phyloP scores from a whole-genome alignment of 2,888 invertebrate species.

The Nematopogon swammerdamellus region DNA sequence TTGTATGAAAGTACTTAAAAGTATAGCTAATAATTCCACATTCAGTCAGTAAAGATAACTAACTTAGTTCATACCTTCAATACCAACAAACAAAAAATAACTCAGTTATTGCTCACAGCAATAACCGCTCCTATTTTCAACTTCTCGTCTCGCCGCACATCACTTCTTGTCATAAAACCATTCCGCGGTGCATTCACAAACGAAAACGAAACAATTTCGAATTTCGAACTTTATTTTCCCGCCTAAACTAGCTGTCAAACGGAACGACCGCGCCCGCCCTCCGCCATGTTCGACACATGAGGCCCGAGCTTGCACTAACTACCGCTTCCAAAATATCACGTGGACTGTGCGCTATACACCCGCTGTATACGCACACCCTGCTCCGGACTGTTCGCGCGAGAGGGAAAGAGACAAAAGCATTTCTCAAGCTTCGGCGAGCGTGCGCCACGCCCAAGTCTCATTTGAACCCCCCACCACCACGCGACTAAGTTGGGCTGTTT shows the following conservation, averaged over 20 bases:
- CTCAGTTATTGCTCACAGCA: constrained; percentile 48
- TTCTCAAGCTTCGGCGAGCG: constrained; percentile 25
- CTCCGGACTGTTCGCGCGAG: constrained; percentile 11
- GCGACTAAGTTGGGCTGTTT: constrained; percentile 51
- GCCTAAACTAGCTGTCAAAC: neutral
- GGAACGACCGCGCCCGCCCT: neutral
- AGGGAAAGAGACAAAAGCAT: constrained; percentile 30
- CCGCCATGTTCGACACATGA: neutral
- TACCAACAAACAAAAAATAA: constrained; percentile 21
- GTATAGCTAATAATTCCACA: too few species aligned
- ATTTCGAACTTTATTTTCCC: neutral
- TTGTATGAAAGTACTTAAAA: too few species aligned
- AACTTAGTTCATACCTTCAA: constrained; percentile 18
- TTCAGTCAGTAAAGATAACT: too few species aligned
- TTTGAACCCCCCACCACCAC: constrained; percentile 34
- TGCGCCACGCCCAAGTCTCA: constrained; percentile 41
- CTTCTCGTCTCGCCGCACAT: constrained; percentile 32
- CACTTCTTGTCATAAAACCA: constrained; percentile 20
- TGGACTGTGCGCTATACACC: neutral
- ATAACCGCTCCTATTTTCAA: constrained; percentile 43
- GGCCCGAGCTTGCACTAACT: neutral
- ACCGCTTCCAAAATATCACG: neutral
- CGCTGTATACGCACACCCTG: neutral
- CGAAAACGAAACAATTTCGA: neutral
- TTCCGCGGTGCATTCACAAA: neutral